Conservation (phyloP, 2,888 invertebrate species). For the Phyto melanocephala region DNA sequence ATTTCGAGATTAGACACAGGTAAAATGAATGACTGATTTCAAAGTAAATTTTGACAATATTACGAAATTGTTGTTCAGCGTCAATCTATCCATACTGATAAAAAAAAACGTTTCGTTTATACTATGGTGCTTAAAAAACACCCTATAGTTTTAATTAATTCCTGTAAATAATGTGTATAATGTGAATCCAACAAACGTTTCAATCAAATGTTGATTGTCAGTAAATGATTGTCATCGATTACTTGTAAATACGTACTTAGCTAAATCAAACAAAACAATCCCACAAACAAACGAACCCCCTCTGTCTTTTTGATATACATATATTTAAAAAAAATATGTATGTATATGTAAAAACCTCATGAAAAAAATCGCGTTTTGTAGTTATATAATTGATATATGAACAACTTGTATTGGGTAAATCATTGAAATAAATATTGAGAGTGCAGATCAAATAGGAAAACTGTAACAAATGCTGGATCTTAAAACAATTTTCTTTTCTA, state of each 20-base stretch:
- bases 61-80: no score
- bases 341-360: not conserved
- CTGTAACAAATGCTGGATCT: constrained; percentile 8
- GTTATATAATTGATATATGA: not conserved
- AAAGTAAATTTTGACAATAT: no score
- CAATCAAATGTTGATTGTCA: constrained; percentile 41
- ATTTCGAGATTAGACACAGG: no score
- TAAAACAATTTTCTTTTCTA: constrained; percentile 18
- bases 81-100: no score
- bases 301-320: not conserved
- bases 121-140: no score
- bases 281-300: not conserved
- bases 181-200: not conserved
- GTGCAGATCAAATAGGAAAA: not conserved
- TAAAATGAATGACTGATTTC: no score
- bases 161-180: not conserved
- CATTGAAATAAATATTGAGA: not conserved
- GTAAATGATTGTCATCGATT: constrained; percentile 43
- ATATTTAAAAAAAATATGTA: no score
- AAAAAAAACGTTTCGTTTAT: no score
- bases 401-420: constrained; percentile 2
- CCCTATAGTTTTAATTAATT: no score
- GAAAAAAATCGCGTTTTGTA: not conserved
- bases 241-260: not conserved
- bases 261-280: not conserved